Evolutionary conservation across 2,113 vertebrate genomes (phyloP).

Genomic region (Tapirus terrestris): DNA sequence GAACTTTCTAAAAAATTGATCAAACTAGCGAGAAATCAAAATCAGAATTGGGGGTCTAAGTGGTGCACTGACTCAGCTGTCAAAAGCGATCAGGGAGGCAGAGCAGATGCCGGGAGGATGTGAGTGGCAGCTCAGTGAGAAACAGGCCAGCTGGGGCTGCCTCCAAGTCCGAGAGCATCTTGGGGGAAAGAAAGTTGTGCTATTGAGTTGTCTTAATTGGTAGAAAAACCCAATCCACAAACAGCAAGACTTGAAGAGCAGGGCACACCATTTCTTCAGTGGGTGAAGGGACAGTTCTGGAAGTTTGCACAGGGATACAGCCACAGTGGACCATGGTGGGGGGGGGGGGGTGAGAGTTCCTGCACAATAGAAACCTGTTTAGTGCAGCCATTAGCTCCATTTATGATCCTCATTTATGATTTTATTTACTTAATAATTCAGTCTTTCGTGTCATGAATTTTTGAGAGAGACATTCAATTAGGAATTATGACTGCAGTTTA

Average conservation of each 20-base stretch:
- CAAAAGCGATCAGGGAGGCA: slow-evolving; percentile 61
- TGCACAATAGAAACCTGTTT: slow-evolving; percentile 36
- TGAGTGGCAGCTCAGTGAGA: slow-evolving; percentile 74
- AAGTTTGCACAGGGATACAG: neutral
- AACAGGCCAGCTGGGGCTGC: neutral
- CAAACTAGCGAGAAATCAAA: slow-evolving; percentile 59
- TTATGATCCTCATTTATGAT: slow-evolving; percentile 60
- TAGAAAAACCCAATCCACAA: neutral
- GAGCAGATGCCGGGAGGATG: slow-evolving; percentile 6
- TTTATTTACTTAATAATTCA: slow-evolving; percentile 59
- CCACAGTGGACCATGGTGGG: neutral
- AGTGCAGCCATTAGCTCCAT: slow-evolving; percentile 46
- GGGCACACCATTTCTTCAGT: fast-evolving
- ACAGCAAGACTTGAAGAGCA: neutral
- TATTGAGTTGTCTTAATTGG: neutral
- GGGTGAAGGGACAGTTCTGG: neutral
- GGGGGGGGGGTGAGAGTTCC: neutral
- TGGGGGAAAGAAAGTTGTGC: neutral
- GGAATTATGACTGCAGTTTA: slow-evolving; percentile 63
- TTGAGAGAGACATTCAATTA: slow-evolving; percentile 70
- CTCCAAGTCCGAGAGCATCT: slow-evolving; percentile 54
- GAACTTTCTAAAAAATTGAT: slow-evolving; percentile 78
- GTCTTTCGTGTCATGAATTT: slow-evolving; percentile 59
- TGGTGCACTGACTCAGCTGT: slow-evolving; percentile 47
- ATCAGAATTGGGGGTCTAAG: slow-evolving; percentile 77